Evolutionary conservation across 2,797 vertebrate species (phyloP).

Genomic region (Peromyscus eremicus): DNA sequence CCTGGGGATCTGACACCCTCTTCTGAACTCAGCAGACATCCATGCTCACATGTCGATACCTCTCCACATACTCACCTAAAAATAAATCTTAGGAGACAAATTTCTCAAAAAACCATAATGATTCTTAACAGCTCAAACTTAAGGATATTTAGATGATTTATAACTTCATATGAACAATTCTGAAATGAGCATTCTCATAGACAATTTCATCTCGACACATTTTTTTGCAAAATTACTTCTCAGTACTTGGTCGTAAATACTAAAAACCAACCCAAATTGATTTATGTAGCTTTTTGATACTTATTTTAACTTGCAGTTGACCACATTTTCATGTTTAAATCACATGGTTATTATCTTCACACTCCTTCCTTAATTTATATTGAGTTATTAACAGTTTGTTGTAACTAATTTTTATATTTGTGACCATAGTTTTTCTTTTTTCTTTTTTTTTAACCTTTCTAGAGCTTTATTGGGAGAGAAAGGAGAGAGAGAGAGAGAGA

Average conservation of each 20-base stretch:
- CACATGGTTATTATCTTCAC: background rate
- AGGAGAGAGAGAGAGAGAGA: no score
- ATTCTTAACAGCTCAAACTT: background rate
- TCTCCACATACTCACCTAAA: background rate
- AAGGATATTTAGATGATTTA: background rate
- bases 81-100: background rate
- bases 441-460: no score
- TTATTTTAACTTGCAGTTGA: constrained; percentile 46
- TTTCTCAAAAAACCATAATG: background rate
- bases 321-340: background rate
- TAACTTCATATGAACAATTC: background rate
- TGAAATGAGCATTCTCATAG: background rate
- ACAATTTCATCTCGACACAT: background rate
- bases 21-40: background rate
- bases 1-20: background rate
- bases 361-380: background rate
- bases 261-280: background rate
- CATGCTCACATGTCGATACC: background rate
- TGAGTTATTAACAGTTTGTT: constrained; percentile 7
- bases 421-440: background rate
- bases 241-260: background rate
- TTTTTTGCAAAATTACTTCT: background rate
- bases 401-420: background rate
- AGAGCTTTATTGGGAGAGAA: no score
- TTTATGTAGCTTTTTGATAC: background rate